These are phyloP conservation scores for Pontoporia blainvillei DNA, from an alignment of 2,113 vertebrate genomes.

Conservation along the genomic window DNA sequence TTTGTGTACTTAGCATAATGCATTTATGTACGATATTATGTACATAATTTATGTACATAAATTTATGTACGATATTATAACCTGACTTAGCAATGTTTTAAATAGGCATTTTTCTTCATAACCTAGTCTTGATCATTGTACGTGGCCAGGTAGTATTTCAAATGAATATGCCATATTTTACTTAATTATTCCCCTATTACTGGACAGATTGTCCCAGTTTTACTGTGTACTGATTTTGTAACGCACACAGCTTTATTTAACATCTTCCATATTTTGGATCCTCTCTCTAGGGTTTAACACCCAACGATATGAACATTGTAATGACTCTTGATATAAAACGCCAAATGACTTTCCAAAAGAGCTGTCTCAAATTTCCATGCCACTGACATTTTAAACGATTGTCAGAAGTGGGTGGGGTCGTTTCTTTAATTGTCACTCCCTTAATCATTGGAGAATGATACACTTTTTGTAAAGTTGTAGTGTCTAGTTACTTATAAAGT, in stretches of 20 bases:
- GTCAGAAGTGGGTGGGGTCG: too few species aligned
- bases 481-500: neutral
- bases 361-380: neutral
- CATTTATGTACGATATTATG: neutral
- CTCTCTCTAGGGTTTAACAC: neutral
- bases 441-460: neutral
- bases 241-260: neutral
- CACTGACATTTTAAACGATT: neutral
- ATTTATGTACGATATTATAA: neutral
- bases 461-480: neutral
- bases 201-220: neutral
- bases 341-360: neutral
- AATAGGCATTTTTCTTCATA: neutral
- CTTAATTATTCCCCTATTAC: neutral
- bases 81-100: neutral
- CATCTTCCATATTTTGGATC: neutral
- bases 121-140: neutral
- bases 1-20: neutral
- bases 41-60: too few species aligned
- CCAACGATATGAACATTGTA: neutral
- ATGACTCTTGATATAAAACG: neutral
- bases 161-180: neutral
- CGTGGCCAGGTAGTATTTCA: neutral
- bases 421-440: neutral
- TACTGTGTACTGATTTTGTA: neutral